phyloP scores from a whole-genome alignment of 2,113 vertebrate genomes.

The Clarias magur region DNA sequence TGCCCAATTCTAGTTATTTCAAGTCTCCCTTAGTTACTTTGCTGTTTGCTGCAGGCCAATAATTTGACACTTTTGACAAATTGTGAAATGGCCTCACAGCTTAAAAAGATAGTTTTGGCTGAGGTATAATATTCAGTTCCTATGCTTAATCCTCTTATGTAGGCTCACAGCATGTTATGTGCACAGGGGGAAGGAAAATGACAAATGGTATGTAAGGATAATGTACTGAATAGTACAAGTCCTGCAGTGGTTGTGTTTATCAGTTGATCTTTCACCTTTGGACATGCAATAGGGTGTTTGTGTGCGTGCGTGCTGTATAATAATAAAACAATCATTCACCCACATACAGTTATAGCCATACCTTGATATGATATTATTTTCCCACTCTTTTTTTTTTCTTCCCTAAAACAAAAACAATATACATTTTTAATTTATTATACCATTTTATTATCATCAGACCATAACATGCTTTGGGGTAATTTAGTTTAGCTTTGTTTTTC shows the following conservation, averaged over 20 bases:
- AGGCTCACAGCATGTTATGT: background rate
- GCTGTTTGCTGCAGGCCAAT: too few relatives aligned
- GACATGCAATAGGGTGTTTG: constrained; percentile 8
- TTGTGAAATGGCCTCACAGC: background rate
- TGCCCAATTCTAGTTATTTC: too few relatives aligned
- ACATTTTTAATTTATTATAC: too few relatives aligned
- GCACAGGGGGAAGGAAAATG: background rate
- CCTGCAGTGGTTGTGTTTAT: background rate
- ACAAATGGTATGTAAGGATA: background rate
- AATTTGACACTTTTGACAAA: too few relatives aligned
- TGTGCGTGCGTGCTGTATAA: background rate
- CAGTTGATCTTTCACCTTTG: constrained; percentile 29
- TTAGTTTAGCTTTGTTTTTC: too few relatives aligned
- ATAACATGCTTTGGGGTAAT: too few relatives aligned
- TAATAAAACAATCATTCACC: background rate
- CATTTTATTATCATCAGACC: too few relatives aligned
- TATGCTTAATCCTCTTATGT: background rate
- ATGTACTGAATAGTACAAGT: background rate
- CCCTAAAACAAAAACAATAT: too few relatives aligned
- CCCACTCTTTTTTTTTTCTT: too few relatives aligned
- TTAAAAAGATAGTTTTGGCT: background rate
- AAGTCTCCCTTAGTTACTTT: too few relatives aligned
- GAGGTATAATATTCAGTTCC: background rate
- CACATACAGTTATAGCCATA: background rate
- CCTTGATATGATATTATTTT: too few relatives aligned